Evolutionary conservation across 2,888 invertebrate genomes (phyloP).

Genomic region (Lasioglossum calceatum): DNA sequence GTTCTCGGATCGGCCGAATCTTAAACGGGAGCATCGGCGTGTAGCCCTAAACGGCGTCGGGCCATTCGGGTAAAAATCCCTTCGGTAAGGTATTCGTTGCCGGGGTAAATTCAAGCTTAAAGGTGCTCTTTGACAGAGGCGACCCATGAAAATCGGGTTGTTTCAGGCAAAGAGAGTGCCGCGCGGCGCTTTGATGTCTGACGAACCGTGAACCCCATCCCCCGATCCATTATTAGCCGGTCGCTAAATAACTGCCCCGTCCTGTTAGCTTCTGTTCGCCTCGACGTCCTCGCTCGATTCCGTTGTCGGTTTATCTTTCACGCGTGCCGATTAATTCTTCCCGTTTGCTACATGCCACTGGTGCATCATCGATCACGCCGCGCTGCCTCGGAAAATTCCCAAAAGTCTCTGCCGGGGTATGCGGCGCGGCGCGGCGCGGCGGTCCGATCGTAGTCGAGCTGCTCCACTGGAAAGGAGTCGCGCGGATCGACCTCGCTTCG

Average conservation of each 20-base stretch:
- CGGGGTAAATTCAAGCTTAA: conserved; percentile 6
- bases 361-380: background rate
- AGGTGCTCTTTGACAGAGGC: conserved; percentile 22
- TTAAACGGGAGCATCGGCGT: conserved; percentile 2
- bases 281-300: background rate
- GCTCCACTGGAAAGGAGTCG: background rate
- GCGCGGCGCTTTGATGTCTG: conserved; percentile 22
- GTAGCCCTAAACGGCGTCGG: background rate
- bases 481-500: background rate
- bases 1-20: background rate
- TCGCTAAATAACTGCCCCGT: conserved; percentile 14
- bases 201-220: conserved; percentile 13
- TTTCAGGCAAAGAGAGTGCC: conserved; percentile 14
- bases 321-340: background rate
- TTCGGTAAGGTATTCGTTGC: background rate
- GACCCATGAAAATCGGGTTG: conserved; percentile 25
- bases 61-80: background rate
- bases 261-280: background rate
- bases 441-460: background rate
- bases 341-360: background rate
- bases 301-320: conserved; percentile 19
- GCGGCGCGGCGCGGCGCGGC: background rate
- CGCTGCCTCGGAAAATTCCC: conserved; percentile 1
- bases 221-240: conserved; percentile 25
- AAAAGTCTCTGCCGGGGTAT: background rate